These are phyloP conservation scores for Acrocephalus kingi DNA, from an alignment of 2,113 vertebrate genomes.

Conservation along the genomic window DNA sequence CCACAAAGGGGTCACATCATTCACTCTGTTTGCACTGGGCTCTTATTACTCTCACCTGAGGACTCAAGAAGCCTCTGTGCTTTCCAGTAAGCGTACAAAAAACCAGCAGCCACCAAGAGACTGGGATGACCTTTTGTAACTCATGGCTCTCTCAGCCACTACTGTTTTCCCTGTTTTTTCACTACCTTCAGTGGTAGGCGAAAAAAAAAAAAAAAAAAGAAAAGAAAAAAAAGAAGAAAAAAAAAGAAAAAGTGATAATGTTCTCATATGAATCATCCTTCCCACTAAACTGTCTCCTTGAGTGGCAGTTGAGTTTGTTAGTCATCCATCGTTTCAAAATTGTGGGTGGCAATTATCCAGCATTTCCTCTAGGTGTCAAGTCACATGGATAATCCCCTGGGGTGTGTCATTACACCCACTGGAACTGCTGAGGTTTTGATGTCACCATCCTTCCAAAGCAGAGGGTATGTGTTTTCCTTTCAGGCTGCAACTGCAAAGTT, in stretches of 20 bases:
- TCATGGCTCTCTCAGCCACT: not conserved
- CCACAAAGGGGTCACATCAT: not conserved
- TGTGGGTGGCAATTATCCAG: constrained; percentile 70
- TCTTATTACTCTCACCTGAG: not conserved
- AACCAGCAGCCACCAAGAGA: not conserved
- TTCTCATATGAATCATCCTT: constrained; percentile 56
- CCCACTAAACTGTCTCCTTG: constrained; percentile 64
- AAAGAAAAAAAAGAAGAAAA: not conserved
- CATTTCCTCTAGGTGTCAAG: constrained; percentile 57
- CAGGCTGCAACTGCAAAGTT: not conserved
- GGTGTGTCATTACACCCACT: constrained; percentile 49
- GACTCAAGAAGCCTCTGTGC: not conserved
- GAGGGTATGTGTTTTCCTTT: not conserved
- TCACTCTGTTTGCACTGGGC: not conserved
- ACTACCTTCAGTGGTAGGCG: not conserved
- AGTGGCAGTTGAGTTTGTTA: constrained; percentile 69
- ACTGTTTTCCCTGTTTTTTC: not conserved
- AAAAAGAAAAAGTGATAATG: not conserved
- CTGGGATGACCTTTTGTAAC: not conserved
- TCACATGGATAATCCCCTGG: constrained; percentile 25
- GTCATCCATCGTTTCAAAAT: constrained; percentile 62
- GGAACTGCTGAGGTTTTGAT: constrained; percentile 29
- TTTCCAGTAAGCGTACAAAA: not conserved
- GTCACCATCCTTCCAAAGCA: not conserved
- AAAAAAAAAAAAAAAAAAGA: not conserved